Base-by-base conservation (phyloP, 2,113 vertebrate genomes). In the Cairina moschata region DNA sequence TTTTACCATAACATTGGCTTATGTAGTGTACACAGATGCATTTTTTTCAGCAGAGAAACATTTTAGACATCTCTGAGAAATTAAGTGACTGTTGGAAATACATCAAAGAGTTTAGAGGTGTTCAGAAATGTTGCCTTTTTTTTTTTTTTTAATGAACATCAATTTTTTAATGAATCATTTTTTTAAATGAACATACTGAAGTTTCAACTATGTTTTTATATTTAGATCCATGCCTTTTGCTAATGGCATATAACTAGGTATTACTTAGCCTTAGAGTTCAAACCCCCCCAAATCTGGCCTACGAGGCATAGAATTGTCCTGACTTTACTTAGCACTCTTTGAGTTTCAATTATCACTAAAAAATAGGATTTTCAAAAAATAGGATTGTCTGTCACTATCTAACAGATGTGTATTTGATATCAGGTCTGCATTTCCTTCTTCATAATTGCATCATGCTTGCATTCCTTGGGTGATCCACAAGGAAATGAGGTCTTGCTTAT, bases 271-370 rank as follows among this genome's bases (percentile, higher is more conserved):
- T 40, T 52, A 46, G 28, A 81, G 60, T 63, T 59, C 36, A 74
- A 55, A 31, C 4, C 2, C 6, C 6, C 11, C 2, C 10, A 46
- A 13, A 38, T 20, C 16, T 77, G 0, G 0, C 32, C 20, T 54
- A 71, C 60, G 80, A 92, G 60, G 23, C 63, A 79, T 31, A 73
- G 78, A 67, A 38, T 11, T 42, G 9, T 26, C 46, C 31, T 83
- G 52, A n/a, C 69, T 81, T 56, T 6, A 4, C 5, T 92, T 60
- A 13, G 3, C 60, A 54, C 54, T 29, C n/a, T 88, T 58, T 94
- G 63, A 93, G 69, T 68, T 91, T 58, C 54, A 86, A 91, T 79
- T 34, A 86, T 38, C 55, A 79, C 6, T 21, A 58, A 75, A 89
- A 88, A 89, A 72, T 6, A 34, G 6, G 21, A 72, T 40, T 40